Evolutionary conservation across 2,888 invertebrate genomes (phyloP).

Genomic region (Synanthedon myopaeformis): DNA sequence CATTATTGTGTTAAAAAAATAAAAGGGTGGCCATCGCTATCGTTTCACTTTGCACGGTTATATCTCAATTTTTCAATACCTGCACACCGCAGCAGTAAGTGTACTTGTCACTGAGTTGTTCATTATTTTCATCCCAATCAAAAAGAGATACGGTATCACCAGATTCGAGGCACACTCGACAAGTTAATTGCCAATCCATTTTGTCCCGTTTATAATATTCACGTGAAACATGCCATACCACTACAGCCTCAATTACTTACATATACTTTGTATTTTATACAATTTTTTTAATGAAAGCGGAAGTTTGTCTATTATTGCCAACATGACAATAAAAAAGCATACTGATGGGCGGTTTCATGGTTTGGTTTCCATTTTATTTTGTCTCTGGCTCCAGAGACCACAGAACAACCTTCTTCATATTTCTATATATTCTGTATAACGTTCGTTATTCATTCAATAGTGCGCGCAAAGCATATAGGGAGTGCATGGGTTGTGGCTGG

Average conservation of each 20-base stretch:
- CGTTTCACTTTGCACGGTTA: slow-evolving; percentile 62
- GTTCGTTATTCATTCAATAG: too few species aligned
- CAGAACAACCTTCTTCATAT: too few species aligned
- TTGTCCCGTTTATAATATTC: slow-evolving; percentile 10
- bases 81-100: slow-evolving; percentile 60
- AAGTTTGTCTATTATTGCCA: slow-evolving; percentile 28
- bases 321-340: slow-evolving; percentile 19
- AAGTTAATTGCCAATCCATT: slow-evolving; percentile 69
- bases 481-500: too few species aligned
- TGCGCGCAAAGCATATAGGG: too few species aligned
- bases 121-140: slow-evolving; percentile 69
- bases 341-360: too few species aligned
- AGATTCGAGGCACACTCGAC: slow-evolving; percentile 61
- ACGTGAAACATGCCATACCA: too few species aligned
- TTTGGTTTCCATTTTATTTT: too few species aligned
- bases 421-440: too few species aligned
- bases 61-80: slow-evolving; percentile 50
- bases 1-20: slow-evolving; percentile 60
- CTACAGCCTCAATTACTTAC: too few species aligned
- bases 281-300: slow-evolving; percentile 21
- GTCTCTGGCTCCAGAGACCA: too few species aligned
- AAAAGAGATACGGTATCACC: slow-evolving; percentile 67
- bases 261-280: too few species aligned
- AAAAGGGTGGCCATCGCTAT: slow-evolving; percentile 70
- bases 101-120: slow-evolving; percentile 66